Percentiles rank a stretch among this genome's conserved stretches.
phyloP scores from a whole-genome alignment of 1,140 invertebrate genomes.

The Meloidogyne exigua region DNA sequence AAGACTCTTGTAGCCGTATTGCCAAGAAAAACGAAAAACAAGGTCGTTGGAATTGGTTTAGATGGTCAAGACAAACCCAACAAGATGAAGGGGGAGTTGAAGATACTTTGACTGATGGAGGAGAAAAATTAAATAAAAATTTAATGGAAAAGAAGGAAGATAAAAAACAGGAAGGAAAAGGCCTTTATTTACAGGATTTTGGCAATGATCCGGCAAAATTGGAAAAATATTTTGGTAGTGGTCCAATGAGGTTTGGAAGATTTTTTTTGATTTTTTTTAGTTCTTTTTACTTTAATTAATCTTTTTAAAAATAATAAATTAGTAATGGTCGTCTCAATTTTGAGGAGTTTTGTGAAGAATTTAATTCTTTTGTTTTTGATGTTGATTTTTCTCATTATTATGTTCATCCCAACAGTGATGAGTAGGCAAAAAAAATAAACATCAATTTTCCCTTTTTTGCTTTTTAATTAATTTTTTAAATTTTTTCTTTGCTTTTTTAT shows the following conservation, averaged over 20 bases:
- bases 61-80: conserved; percentile 21
- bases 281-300: not conserved
- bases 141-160: too few relatives aligned
- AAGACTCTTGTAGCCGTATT: conserved; percentile 7
- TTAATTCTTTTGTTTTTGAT: not conserved
- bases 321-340: not conserved
- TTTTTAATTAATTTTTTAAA: not conserved
- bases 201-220: conserved; percentile 68
- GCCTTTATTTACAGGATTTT: conserved; percentile 82
- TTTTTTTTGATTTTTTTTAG: not conserved
- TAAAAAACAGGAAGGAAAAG: conserved; percentile 68
- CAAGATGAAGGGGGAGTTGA: not conserved
- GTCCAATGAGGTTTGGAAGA: not conserved
- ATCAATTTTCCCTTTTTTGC: not conserved
- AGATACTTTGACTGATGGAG: not conserved
- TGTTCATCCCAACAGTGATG: not conserved
- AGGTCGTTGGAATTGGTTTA: conserved; percentile 30
- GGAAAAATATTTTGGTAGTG: conserved; percentile 53
- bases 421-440: not conserved
- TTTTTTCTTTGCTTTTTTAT: not conserved
- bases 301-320: not conserved
- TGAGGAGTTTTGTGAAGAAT: not conserved
- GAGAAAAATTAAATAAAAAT: too few relatives aligned
- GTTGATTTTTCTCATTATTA: conserved; percentile 1
- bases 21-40: conserved; percentile 28